Percentiles rank a stretch among this genome's conserved stretches.
These are phyloP conservation scores for Jacana jacana DNA, from an alignment of 2,113 vertebrate species.

Conservation along the genomic window DNA sequence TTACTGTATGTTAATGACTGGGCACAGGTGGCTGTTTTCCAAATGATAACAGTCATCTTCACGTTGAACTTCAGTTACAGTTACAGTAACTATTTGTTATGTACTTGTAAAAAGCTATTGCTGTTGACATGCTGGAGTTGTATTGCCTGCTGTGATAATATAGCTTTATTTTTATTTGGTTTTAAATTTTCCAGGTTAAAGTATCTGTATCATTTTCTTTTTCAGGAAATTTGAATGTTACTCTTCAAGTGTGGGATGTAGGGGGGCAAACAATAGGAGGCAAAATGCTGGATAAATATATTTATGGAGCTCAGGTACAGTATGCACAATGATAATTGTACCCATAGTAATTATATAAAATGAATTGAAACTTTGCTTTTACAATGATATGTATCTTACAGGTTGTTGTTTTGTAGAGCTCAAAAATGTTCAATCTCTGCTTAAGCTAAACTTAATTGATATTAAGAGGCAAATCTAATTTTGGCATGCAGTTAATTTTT, in stretches of 20 bases:
- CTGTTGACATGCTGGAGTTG: background rate
- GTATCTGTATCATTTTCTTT: conserved; percentile 40
- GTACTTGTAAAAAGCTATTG: background rate
- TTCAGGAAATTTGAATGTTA: conserved; percentile 93
- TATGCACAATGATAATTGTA: background rate
- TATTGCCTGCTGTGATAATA: background rate
- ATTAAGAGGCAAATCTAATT: background rate
- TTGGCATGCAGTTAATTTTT: background rate
- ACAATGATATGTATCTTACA: background rate
- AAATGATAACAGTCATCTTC: background rate
- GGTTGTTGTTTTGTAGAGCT: background rate
- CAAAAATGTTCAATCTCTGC: background rate
- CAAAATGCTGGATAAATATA: conserved; percentile 99
- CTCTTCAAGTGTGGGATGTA: conserved; percentile 98
- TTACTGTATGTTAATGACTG: background rate
- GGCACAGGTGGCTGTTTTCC: background rate
- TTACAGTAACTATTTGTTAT: background rate
- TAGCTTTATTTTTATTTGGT: conserved; percentile 9
- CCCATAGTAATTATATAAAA: background rate
- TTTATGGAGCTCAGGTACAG: conserved; percentile 92
- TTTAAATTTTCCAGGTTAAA: background rate
- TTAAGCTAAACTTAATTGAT: background rate
- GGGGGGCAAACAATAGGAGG: conserved; percentile 97
- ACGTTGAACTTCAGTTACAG: background rate
- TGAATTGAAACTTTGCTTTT: background rate